These are phyloP conservation scores for Cosmopolites sordidus DNA, from an alignment of 2,888 invertebrate species.

Conservation along the genomic window DNA sequence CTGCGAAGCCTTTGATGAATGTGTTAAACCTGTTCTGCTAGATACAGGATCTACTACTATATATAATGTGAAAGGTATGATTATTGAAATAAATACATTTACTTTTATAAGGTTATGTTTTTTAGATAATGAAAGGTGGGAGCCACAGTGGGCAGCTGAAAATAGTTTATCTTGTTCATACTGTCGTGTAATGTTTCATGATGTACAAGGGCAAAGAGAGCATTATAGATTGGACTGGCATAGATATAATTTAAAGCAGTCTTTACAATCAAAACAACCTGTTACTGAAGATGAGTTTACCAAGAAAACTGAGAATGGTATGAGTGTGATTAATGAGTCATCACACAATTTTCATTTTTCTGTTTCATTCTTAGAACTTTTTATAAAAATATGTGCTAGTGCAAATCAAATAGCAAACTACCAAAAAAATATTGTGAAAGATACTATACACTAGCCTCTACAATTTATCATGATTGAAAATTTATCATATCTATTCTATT, in stretches of 20 bases:
- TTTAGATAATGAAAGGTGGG: conserved; percentile 2
- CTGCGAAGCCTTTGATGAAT: conserved; percentile 33
- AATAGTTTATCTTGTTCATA: conserved; percentile 51
- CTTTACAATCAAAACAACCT: conserved; percentile 55
- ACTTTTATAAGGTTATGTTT: neutral
- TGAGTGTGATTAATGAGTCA: conserved; percentile 6
- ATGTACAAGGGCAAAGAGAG: conserved; percentile 60
- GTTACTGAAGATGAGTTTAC: conserved; percentile 58
- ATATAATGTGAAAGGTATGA: conserved; percentile 15
- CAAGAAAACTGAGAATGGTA: conserved; percentile 47
- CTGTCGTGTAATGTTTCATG: conserved; percentile 54
- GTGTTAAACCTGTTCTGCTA: conserved; percentile 34
- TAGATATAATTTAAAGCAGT: conserved; percentile 73
- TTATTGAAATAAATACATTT: neutral
- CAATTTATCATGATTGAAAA: no score
- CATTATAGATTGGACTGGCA: conserved; percentile 86
- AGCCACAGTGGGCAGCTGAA: conserved; percentile 23
- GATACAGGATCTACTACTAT: conserved; percentile 27
- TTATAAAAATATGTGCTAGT: no score
- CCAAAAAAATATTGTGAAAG: no score
- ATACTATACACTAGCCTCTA: no score
- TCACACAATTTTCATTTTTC: no score
- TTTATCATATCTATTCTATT: no score
- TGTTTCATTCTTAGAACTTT: no score
- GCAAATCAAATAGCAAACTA: no score